A percentile compares a stretch with the other conserved stretches of the same genome.
Evolutionary conservation across 37 sponge, comb jelly and placozoan genomes (phyloP).

Genomic region (Chondrilla cf. caribensis): DNA sequence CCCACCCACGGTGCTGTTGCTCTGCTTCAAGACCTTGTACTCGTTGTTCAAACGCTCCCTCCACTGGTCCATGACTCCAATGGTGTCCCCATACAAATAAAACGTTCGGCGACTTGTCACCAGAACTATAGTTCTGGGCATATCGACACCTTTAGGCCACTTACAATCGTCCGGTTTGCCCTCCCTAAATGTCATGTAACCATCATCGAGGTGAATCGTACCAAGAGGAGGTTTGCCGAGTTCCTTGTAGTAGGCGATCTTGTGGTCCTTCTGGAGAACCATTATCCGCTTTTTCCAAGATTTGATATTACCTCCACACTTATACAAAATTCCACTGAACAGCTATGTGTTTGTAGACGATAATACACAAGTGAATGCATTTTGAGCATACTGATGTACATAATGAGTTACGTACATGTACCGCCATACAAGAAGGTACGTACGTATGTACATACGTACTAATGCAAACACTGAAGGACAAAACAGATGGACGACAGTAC

Average conservation of each 20-base stretch:
- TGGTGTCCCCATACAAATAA: conserved; percentile 45
- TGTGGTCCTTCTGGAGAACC: conserved; percentile 51
- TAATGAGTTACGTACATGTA: too few species aligned
- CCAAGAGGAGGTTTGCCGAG: conserved; percentile 48
- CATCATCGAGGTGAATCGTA: conserved; percentile 39
- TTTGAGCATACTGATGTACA: too few species aligned
- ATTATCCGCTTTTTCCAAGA: conserved; percentile 69
- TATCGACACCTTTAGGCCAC: conserved; percentile 49
- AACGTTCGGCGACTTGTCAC: conserved; percentile 44
- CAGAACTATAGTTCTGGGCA: conserved; percentile 42
- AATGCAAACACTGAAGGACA: too few species aligned
- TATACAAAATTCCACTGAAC: conserved; percentile 28
- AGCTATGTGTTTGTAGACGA: neutral
- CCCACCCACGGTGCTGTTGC: too few species aligned
- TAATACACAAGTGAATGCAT: too few species aligned
- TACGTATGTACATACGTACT: too few species aligned
- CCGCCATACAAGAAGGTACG: too few species aligned
- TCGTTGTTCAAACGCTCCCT: conserved; percentile 22
- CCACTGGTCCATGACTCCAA: conserved; percentile 59
- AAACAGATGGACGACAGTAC: too few species aligned
- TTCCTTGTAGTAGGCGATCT: conserved; percentile 71
- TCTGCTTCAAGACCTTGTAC: conserved; percentile 3
- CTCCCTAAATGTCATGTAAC: conserved; percentile 36
- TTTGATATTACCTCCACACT: conserved; percentile 64
- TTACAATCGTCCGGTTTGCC: conserved; percentile 33